These are phyloP conservation scores for Pyrocephalus nanus DNA, from an alignment of 2,797 vertebrate species.

Conservation along the genomic window DNA sequence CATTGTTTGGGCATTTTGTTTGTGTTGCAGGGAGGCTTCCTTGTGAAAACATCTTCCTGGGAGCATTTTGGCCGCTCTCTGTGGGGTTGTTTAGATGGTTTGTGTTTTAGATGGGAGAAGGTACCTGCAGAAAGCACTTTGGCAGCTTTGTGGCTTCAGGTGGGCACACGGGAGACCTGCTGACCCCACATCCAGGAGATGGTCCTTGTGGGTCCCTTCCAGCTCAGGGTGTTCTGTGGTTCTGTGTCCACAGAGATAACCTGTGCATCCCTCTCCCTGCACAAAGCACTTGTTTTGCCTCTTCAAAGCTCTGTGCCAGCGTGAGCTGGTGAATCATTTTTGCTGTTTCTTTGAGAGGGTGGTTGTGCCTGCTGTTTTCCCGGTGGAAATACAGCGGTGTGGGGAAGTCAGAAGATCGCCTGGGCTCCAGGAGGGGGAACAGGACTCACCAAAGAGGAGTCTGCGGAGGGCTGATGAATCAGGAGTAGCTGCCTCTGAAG, in stretches of 20 bases:
- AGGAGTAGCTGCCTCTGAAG: not conserved
- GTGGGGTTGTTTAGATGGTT: not conserved
- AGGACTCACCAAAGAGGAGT: not conserved
- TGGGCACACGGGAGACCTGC: not conserved
- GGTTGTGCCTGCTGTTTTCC: not conserved
- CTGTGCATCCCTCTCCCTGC: not conserved
- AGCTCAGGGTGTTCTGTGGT: not conserved
- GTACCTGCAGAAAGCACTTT: not conserved
- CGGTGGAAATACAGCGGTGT: not conserved
- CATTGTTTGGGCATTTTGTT: not conserved
- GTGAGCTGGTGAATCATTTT: not conserved
- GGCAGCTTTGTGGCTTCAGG: not conserved
- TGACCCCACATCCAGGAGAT: not conserved
- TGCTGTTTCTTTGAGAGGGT: not conserved
- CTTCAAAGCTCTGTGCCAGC: not conserved
- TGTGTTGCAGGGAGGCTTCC: not conserved
- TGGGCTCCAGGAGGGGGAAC: not conserved
- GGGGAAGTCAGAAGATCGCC: not conserved
- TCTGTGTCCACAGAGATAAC: not conserved
- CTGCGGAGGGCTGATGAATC: not conserved
- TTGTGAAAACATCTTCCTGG: rapidly evolving
- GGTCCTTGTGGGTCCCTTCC: not conserved
- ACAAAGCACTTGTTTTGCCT: not conserved
- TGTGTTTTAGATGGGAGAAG: not conserved
- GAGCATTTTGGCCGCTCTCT: not conserved